Conservation (phyloP, 2,113 vertebrate species). For the Scomber colias region DNA sequence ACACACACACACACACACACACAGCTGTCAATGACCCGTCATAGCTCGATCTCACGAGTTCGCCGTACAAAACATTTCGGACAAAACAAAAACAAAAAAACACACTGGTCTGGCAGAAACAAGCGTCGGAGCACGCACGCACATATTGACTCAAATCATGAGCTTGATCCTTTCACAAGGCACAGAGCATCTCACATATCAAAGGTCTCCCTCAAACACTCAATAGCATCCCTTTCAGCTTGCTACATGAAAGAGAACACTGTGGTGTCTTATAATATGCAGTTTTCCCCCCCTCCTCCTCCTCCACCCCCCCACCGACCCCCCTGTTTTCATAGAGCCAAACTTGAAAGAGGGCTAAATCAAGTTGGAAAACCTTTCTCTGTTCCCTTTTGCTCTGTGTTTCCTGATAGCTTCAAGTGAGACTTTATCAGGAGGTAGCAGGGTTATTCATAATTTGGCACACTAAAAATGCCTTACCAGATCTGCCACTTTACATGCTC, state of each 20-base stretch:
- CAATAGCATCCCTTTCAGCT: conserved; percentile 79
- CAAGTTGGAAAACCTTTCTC: conserved; percentile 58
- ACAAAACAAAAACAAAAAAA: conserved; percentile 32
- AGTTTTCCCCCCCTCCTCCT: conserved; percentile 14
- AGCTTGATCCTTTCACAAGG: conserved; percentile 74
- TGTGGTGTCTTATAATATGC: conserved; percentile 68
- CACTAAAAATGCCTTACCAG: conserved; percentile 35
- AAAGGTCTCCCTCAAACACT: conserved; percentile 80
- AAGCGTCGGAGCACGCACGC: conserved; percentile 62
- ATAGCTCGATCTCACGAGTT: conserved; percentile 4
- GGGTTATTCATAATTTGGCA: conserved; percentile 40
- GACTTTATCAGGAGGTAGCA: conserved; percentile 50
- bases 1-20: background rate
- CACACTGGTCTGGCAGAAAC: conserved; percentile 48
- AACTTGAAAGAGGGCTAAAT: conserved; percentile 71
- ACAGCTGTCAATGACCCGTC: conserved; percentile 10
- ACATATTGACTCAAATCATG: conserved; percentile 73
- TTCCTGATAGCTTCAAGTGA: conserved; percentile 41
- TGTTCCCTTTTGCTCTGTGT: background rate
- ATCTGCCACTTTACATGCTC: conserved; percentile 9
- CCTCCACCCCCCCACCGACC: no score
- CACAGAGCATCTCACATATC: conserved; percentile 81
- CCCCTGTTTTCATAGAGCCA: conserved; percentile 40
- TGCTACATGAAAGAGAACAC: conserved; percentile 78
- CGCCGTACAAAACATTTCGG: conserved; percentile 33